Evolutionary conservation across 2,797 vertebrate species (phyloP), one percentile per base, ranked within the genome.

Genomic region (Mormyrus hasselquistii): DNA sequence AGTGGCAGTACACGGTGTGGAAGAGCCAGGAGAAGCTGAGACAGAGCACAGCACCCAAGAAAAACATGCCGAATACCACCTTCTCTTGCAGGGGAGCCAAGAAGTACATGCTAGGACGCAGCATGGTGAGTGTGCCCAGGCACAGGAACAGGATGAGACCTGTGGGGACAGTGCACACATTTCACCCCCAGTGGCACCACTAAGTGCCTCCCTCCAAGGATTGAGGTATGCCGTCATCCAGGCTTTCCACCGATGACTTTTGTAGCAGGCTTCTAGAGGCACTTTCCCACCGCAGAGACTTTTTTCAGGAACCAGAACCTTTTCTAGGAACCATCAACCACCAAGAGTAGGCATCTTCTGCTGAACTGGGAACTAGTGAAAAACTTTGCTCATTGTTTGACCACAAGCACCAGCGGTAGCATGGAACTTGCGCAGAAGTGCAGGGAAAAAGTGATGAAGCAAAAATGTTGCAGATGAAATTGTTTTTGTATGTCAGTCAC

Each of bases 21-120:
- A 99, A 99, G 59, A 99, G 97, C 99, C 98, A 99, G 90, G 99
- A 99, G 95, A 99, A 99, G 93, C 98, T 98, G 96, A 99, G 98
- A 92, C 99, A 99, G 89, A 99, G 97, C 92, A 99, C 98, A 0
- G 98, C 99, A 16, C 98, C 98, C 92, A 99, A 92, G 92, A 99
- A 99, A 94, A 99, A 99, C 98, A 99, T 98, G 90, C 98, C 99
- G 0, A 99, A 98, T 89, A 99, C 98, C 94, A 99, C 98, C 92
- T 99, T 99, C 95, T 99, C 99, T 94, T 99, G 98, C n/a, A 99
- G 95, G 0, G 99, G 99, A 22, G 98, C 98, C 98, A 99, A 98
- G 94, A 99, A 99, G 91, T 98, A 98, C 95, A 99, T 96, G 92
- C 99, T 99, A 88, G 99, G 99, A 88, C 98, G 93, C 91, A 99